A percentile compares a stretch with the other conserved stretches of the same genome.
Conservation (phyloP, 2,888 invertebrate species). For the Theristus sp. region DNA sequence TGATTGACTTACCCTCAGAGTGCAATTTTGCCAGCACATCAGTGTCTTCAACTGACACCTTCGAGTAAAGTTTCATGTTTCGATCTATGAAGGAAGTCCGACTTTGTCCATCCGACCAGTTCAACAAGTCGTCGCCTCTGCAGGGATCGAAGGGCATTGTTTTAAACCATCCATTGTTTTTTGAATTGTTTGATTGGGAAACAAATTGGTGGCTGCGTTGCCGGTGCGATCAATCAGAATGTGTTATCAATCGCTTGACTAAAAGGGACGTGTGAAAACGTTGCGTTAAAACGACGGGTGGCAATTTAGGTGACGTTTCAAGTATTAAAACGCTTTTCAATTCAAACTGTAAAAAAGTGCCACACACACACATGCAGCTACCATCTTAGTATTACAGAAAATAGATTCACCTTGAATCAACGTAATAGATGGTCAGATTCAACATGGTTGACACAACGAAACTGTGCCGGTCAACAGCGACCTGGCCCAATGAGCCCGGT, state of each 20-base stretch:
- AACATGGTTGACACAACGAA: not conserved
- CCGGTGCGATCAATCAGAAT: too few species aligned
- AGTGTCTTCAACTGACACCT: not conserved
- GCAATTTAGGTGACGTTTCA: too few species aligned
- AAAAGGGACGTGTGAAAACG: too few species aligned
- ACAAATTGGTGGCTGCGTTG: too few species aligned
- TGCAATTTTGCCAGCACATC: not conserved
- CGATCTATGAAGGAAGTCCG: not conserved
- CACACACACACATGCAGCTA: too few species aligned
- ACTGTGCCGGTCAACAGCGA: not conserved
- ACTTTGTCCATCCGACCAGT: too few species aligned
- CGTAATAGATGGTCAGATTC: not conserved
- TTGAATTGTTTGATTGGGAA: too few species aligned
- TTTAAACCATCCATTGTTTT: too few species aligned
- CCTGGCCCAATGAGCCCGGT: not conserved
- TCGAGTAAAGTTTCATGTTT: not conserved
- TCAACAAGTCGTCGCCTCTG: not conserved
- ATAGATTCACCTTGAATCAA: not conserved
- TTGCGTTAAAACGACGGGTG: too few species aligned
- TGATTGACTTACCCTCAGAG: not conserved
- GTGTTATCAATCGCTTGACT: too few species aligned
- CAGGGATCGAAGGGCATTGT: too few species aligned
- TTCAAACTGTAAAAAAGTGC: not conserved
- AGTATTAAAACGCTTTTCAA: not conserved
- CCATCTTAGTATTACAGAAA: too few species aligned